Conservation (phyloP, 1,140 invertebrate genomes). For the Drosophila bipectinata region DNA sequence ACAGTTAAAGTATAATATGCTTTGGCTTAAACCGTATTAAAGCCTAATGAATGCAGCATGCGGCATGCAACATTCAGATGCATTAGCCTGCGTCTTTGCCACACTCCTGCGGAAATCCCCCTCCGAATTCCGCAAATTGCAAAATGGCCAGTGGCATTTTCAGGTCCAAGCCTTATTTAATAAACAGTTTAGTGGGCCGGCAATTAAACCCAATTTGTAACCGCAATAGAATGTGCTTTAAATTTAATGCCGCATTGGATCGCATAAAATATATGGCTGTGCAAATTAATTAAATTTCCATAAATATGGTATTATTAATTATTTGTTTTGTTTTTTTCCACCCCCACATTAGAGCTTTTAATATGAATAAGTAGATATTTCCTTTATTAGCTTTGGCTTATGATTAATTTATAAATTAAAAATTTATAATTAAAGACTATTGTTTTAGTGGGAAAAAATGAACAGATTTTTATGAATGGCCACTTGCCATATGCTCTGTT, state of each 20-base stretch:
- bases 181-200: conserved; percentile 42
- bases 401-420: conserved; percentile 49
- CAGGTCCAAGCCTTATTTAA: conserved; percentile 43
- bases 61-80: conserved; percentile 2
- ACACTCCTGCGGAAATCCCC: conserved; percentile 32
- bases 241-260: conserved; percentile 31
- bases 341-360: conserved; percentile 16
- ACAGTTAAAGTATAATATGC: conserved; percentile 37
- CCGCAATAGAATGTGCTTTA: conserved; percentile 61
- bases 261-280: conserved; percentile 53
- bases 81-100: conserved; percentile 13
- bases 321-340: conserved; percentile 25
- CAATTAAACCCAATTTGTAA: conserved; percentile 64
- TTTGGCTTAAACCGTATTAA: conserved; percentile 34
- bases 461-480: not conserved
- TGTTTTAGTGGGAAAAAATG: conserved; percentile 4
- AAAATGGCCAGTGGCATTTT: conserved; percentile 11
- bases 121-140: conserved; percentile 41
- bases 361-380: conserved; percentile 33
- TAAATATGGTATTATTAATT: conserved; percentile 65
- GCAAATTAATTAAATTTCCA: conserved; percentile 73
- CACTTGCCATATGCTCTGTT: conserved; percentile 14
- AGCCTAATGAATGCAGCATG: conserved; percentile 28
- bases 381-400: conserved; percentile 25
- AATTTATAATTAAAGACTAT: conserved; percentile 53